Evolutionary conservation across 2,113 vertebrate species (phyloP).

Genomic region (Nettapus auritus): DNA sequence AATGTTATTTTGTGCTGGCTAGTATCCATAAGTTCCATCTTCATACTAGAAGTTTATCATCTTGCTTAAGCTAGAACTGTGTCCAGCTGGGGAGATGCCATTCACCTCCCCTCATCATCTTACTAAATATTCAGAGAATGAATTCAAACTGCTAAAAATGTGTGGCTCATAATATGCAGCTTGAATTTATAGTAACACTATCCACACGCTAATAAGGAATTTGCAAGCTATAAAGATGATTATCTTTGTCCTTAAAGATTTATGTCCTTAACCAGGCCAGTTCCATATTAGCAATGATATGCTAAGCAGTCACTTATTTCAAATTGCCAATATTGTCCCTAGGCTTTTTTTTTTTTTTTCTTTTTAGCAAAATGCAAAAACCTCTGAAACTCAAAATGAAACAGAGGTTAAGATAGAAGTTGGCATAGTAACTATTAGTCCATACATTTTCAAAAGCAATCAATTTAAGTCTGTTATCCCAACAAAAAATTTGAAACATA

Average conservation of each 20-base stretch:
- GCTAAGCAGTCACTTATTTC: conserved; percentile 43
- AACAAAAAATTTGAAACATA: not conserved
- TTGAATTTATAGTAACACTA: conserved; percentile 77
- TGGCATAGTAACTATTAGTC: not conserved
- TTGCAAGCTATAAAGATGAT: conserved; percentile 72
- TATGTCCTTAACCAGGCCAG: conserved; percentile 38
- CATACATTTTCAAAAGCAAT: not conserved
- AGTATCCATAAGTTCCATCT: conserved; percentile 79
- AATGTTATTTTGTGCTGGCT: conserved; percentile 74
- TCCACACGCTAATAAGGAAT: conserved; percentile 72
- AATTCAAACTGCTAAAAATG: conserved; percentile 73
- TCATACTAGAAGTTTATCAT: conserved; percentile 79
- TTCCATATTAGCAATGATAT: conserved; percentile 46
- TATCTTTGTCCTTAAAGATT: conserved; percentile 73
- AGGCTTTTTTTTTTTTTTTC: not conserved
- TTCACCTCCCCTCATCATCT: conserved; percentile 52
- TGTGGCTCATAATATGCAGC: conserved; percentile 57
- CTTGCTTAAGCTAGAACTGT: conserved; percentile 60
- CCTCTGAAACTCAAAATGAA: conserved; percentile 52
- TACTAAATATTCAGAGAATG: conserved; percentile 74
- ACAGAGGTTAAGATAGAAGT: not conserved
- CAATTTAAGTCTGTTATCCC: not conserved
- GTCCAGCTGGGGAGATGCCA: conserved; percentile 76
- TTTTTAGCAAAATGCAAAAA: conserved; percentile 60
- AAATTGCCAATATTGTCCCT: conserved; percentile 42